These are phyloP conservation scores for Sciurus vulgaris DNA, from an alignment of 2,797 vertebrate species.

Conservation along the genomic window DNA sequence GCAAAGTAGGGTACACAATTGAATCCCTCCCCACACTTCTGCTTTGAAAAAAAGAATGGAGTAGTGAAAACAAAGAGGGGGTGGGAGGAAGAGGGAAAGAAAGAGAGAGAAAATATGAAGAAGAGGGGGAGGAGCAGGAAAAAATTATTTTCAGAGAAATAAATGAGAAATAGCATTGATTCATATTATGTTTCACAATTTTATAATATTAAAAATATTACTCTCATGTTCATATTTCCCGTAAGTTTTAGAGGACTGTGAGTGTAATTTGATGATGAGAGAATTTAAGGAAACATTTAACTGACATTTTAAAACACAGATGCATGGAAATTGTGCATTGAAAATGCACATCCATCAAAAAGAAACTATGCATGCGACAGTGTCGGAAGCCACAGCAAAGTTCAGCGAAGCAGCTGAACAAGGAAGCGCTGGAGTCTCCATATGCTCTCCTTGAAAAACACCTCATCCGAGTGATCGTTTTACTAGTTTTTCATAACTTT, in stretches of 20 bases:
- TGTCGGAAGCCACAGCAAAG: neutral
- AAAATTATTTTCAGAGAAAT: slow-evolving; percentile 67
- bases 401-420: neutral
- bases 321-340: neutral
- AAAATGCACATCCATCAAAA: neutral
- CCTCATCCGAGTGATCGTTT: neutral
- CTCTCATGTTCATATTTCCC: rapidly evolving
- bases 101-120: too few relatives aligned
- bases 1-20: slow-evolving; percentile 76
- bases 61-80: neutral
- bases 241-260: neutral
- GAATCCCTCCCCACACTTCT: neutral
- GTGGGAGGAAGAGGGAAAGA: neutral
- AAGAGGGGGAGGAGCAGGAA: neutral
- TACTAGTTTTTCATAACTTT: neutral
- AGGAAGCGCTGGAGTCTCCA: neutral
- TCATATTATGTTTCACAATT: neutral
- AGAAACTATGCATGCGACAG: neutral
- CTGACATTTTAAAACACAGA: neutral
- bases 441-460: neutral
- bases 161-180: slow-evolving; percentile 21
- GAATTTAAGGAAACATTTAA: neutral
- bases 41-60: neutral
- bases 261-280: neutral
- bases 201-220: neutral